These are phyloP conservation scores for Drosophila setosimentum DNA, from an alignment of 2,888 invertebrate genomes.

Conservation along the genomic window DNA sequence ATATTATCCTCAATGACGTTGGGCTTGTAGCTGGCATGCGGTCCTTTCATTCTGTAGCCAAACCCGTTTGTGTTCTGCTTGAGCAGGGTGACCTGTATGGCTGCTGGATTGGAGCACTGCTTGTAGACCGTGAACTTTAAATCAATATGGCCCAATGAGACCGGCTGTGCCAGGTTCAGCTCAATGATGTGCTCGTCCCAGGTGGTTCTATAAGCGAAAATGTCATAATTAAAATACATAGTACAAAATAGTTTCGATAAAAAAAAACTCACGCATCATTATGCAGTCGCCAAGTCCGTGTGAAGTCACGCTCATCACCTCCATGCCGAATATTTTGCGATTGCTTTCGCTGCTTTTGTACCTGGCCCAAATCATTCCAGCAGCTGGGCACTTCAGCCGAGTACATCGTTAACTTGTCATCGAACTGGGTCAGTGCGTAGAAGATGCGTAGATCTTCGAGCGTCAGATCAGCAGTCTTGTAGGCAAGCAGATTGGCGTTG, in stretches of 20 bases:
- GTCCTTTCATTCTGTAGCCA: conserved; percentile 86
- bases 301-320: conserved; percentile 89
- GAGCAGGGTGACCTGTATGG: conserved; percentile 91
- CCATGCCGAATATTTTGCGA: conserved; percentile 90
- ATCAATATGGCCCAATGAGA: conserved; percentile 94
- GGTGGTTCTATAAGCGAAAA: conserved; percentile 87
- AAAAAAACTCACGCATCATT: conserved; percentile 89
- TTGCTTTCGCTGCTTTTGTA: conserved; percentile 94
- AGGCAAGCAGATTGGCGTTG: conserved; percentile 86
- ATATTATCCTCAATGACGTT: conserved; percentile 84
- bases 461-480: conserved; percentile 87
- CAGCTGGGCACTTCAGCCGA: conserved; percentile 96
- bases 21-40: conserved; percentile 83
- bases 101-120: conserved; percentile 91
- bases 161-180: conserved; percentile 92
- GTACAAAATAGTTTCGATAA: neutral
- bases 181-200: conserved; percentile 98
- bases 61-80: conserved; percentile 90
- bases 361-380: conserved; percentile 97
- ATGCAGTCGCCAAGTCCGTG: conserved; percentile 95
- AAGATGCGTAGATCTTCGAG: conserved; percentile 89
- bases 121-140: conserved; percentile 93
- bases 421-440: conserved; percentile 91
- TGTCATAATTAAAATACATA: neutral
- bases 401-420: conserved; percentile 88